These are phyloP conservation scores for Narcine bancroftii DNA, from an alignment of 2,113 vertebrate genomes.

Conservation along the genomic window DNA sequence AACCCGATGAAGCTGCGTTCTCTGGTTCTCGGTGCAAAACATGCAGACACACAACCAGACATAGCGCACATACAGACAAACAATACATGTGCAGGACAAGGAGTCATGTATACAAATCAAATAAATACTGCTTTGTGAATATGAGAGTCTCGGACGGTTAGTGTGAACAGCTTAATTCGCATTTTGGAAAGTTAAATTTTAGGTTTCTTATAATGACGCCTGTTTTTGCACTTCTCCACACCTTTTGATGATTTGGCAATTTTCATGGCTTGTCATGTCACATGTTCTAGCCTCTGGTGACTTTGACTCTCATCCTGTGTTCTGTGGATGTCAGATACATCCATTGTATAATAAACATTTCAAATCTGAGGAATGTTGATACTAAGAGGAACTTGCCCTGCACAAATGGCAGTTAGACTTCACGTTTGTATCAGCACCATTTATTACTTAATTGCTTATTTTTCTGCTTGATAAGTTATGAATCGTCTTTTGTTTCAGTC, in stretches of 20 bases:
- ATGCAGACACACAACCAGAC: too few relatives aligned
- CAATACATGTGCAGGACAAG: too few relatives aligned
- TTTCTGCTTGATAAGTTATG: slow-evolving; percentile 26
- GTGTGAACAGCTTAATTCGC: too few relatives aligned
- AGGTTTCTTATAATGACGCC: not conserved
- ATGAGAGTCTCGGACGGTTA: too few relatives aligned
- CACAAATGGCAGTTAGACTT: slow-evolving; percentile 4
- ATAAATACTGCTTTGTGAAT: too few relatives aligned
- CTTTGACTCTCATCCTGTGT: not conserved
- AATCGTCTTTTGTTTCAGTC: slow-evolving; percentile 25
- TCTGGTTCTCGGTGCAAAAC: too few relatives aligned
- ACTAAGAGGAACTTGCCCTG: not conserved
- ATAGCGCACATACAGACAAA: too few relatives aligned
- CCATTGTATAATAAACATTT: slow-evolving; percentile 19
- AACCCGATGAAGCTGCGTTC: too few relatives aligned
- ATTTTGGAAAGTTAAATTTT: not conserved
- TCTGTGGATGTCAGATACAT: not conserved
- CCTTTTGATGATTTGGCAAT: not conserved
- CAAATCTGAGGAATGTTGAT: not conserved
- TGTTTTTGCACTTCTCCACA: not conserved
- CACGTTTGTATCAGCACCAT: not conserved
- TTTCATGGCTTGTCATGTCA: not conserved
- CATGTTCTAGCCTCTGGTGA: not conserved
- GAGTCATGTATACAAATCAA: too few relatives aligned
- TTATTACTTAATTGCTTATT: slow-evolving; percentile 22